These are phyloP conservation scores for Micrasema longulum DNA, from an alignment of 1,140 invertebrate species.

Conservation along the genomic window DNA sequence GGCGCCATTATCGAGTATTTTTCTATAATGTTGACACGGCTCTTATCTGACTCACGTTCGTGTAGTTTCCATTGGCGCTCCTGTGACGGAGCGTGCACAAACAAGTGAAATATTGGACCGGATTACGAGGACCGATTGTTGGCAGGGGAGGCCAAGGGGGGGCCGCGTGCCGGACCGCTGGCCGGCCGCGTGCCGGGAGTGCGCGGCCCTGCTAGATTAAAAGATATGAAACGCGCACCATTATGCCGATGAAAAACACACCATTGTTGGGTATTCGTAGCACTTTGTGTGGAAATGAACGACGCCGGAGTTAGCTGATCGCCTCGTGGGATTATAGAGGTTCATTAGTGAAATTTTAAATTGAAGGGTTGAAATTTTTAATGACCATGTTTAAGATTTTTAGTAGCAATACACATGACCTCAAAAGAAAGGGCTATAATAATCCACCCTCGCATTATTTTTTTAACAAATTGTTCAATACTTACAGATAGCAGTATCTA, in stretches of 20 bases:
- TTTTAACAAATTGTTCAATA: too few relatives aligned
- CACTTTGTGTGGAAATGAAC: constrained; percentile 36
- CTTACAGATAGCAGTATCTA: too few relatives aligned
- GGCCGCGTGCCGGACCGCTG: constrained; percentile 62
- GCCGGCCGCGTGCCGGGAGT: constrained; percentile 57
- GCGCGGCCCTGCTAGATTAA: constrained; percentile 53
- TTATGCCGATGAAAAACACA: constrained; percentile 37
- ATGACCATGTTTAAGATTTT: constrained; percentile 13
- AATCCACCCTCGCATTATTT: too few relatives aligned
- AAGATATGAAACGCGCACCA: constrained; percentile 50
- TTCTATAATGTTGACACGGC: constrained; percentile 10
- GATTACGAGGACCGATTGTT: constrained; percentile 48
- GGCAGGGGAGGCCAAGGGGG: constrained; percentile 54
- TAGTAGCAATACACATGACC: too few relatives aligned
- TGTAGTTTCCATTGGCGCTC: background rate
- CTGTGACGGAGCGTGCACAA: constrained; percentile 41
- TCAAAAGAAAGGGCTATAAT: too few relatives aligned
- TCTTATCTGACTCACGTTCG: constrained; percentile 22
- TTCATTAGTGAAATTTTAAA: constrained; percentile 51
- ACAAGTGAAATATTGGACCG: constrained; percentile 53
- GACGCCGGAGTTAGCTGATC: constrained; percentile 35
- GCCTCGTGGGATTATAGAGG: constrained; percentile 44
- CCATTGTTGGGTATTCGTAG: constrained; percentile 24
- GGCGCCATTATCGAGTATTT: background rate
- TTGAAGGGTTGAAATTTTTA: constrained; percentile 39